phyloP scores from a whole-genome alignment of 2,888 invertebrate species.

The Drosophila gaucha region DNA sequence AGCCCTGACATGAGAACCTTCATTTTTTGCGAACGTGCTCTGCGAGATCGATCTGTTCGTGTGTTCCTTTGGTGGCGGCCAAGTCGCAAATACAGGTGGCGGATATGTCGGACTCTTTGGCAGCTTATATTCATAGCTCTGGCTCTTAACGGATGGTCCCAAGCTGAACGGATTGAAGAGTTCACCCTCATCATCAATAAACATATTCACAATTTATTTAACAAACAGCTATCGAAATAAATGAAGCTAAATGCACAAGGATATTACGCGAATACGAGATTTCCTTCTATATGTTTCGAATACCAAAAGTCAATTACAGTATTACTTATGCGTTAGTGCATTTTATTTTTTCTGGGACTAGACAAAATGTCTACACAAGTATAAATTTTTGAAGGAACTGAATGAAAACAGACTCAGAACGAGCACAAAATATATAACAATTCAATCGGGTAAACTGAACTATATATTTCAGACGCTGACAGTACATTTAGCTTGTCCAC shows the following conservation, averaged over 20 bases:
- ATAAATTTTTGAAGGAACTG: constrained; percentile 2
- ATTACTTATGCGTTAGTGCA: constrained; percentile 8
- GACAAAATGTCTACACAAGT: constrained; percentile 1
- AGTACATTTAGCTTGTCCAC: too few species aligned
- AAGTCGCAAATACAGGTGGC: constrained; percentile 45
- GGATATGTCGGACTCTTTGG: constrained; percentile 54
- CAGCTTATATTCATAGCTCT: constrained; percentile 29
- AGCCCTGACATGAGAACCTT: background rate
- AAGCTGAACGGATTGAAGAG: constrained; percentile 60
- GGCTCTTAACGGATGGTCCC: constrained; percentile 29
- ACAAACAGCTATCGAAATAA: background rate
- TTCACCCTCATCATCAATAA: constrained; percentile 34
- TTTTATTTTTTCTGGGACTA: constrained; percentile 11
- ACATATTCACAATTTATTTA: constrained; percentile 33
- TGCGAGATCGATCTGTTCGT: constrained; percentile 39
- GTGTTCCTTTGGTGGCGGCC: constrained; percentile 29
- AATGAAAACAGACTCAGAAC: background rate
- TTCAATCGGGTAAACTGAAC: background rate
- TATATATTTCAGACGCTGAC: background rate
- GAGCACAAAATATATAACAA: background rate
- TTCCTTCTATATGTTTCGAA: background rate
- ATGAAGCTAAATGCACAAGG: background rate
- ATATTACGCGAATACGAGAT: background rate
- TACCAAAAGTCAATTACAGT: constrained; percentile 7
- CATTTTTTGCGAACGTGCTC: constrained; percentile 3